These are phyloP conservation scores for Poeciliopsis paucimaculata DNA, from an alignment of 2,797 vertebrate genomes.

Conservation along the genomic window DNA sequence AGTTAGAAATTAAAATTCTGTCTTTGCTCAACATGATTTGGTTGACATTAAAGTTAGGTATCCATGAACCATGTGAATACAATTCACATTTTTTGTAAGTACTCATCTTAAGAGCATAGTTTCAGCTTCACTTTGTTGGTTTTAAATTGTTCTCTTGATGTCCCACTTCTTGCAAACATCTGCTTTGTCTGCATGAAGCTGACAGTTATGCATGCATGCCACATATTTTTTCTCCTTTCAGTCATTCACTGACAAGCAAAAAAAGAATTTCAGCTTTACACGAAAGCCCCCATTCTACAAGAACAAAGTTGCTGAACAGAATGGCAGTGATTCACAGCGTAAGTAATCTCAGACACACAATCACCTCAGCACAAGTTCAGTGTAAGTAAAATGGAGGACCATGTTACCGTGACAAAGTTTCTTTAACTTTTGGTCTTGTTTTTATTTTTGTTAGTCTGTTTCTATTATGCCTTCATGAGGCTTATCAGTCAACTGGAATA, in stretches of 20 bases:
- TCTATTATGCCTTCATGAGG: conserved; percentile 28
- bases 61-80: background rate
- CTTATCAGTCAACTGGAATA: conserved; percentile 39
- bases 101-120: background rate
- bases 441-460: conserved; percentile 62
- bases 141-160: conserved; percentile 72
- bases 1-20: too few relatives aligned
- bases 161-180: conserved; percentile 85
- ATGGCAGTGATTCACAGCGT: conserved; percentile 97
- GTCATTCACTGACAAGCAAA: conserved; percentile 99
- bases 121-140: background rate
- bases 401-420: conserved; percentile 18
- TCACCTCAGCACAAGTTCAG: conserved; percentile 25
- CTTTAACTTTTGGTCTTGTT: conserved; percentile 45
- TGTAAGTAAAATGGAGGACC: conserved; percentile 56
- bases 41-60: background rate
- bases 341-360: conserved; percentile 84
- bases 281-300: conserved; percentile 99
- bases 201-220: conserved; percentile 94
- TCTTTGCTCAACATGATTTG: background rate
- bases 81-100: background rate
- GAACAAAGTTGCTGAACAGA: conserved; percentile 98
- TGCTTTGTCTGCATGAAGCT: conserved; percentile 96
- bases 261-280: conserved; percentile 99
- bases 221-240: conserved; percentile 97